A percentile compares a stretch with the other conserved stretches of the same genome.
Conservation (phyloP, 2,113 vertebrate genomes). For the Ranitomeya imitator region DNA sequence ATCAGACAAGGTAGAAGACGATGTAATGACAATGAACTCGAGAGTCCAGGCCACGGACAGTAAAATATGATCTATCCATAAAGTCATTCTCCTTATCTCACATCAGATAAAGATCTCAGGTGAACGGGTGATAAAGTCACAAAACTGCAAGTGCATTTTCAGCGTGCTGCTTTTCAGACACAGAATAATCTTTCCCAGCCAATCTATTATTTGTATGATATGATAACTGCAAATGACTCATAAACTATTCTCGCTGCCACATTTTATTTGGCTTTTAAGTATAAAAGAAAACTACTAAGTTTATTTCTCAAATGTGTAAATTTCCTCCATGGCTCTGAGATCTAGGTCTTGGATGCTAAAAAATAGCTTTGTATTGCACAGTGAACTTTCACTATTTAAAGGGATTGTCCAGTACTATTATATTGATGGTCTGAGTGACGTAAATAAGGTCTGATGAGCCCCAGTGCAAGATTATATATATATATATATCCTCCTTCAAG, state of each 20-base stretch:
- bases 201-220: constrained; percentile 19
- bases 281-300: no score
- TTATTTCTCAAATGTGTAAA: not conserved
- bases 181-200: constrained; percentile 36
- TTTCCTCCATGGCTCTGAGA: no score
- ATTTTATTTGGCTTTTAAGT: not conserved
- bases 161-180: constrained; percentile 30
- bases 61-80: not conserved
- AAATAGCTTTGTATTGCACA: not conserved
- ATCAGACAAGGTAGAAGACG: not conserved
- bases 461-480: no score
- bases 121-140: not conserved
- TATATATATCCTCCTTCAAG: no score
- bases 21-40: not conserved
- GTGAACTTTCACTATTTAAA: not conserved
- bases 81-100: constrained; percentile 24
- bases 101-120: constrained; percentile 4
- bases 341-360: not conserved
- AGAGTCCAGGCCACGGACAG: constrained; percentile 1
- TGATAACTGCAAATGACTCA: constrained; percentile 16
- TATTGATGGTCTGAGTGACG: no score
- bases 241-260: not conserved
- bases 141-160: not conserved
- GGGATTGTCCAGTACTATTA: no score
- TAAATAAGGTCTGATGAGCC: no score